Evolutionary conservation across 2,888 invertebrate species (phyloP), one percentile per base, ranked within the genome.

Genomic region (Nomada hirtipes): DNA sequence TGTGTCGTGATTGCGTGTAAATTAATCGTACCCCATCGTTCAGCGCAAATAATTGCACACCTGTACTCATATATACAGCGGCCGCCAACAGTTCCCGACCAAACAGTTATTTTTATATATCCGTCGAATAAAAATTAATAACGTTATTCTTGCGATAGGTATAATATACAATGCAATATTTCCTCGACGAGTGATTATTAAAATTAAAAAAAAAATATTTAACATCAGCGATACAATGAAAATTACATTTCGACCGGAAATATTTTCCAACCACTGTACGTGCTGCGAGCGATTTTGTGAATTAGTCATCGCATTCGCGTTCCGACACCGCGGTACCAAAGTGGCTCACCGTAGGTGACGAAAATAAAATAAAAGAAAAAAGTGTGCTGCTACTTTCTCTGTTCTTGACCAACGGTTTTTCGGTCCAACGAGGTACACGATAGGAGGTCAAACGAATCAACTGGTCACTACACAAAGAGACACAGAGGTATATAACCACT

Each of bases 321-420:
- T 44, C 23, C 70, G 44, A 36, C 74, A 36, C 36, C 55, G 57
- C 47, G 47, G 47, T 61, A 42, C 67, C 29, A 57, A 84, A 81
- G 86, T 82, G 64, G 82, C 79, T 76, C 80, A 77, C 76, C 47
- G 76, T 7, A 50, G 82, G 71, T 82, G 67, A 65, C 76, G 79
- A 83, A 15, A 36, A 29, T 29, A 29, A 29, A 36, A 36, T 20
- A 36, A 36, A 36, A 36, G 36, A 36, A 36, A 89, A 90, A 90
- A 88, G 90, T 91, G 78, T 90, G 90, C 86, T 89, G 89, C 86
- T 87, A 90, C 91, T 92, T 91, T 91, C 91, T 89, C 90, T 88
- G 90, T 88, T 91, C 87, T 87, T 89, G 88, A 88, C 83, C 90
- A 90, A 90, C 91, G 89, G 88, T 90, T 86, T 88, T 89, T 90